These are phyloP conservation scores for Archips xylosteana DNA, from an alignment of 2,888 invertebrate genomes.

Conservation along the genomic window DNA sequence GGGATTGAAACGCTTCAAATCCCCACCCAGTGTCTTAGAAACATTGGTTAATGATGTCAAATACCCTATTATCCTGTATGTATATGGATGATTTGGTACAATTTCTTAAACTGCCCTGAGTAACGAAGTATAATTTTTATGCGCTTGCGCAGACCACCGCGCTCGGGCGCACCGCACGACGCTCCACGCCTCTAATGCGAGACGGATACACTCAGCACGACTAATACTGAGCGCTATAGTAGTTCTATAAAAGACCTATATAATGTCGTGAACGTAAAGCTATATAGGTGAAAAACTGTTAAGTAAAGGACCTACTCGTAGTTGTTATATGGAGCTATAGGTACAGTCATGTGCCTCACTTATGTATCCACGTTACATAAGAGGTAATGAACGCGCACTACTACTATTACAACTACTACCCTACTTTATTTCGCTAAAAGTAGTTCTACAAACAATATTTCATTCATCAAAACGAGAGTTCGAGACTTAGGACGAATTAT, in stretches of 20 bases:
- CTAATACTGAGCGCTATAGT: slow-evolving; percentile 31
- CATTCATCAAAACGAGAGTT: too few species aligned
- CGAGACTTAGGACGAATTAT: too few species aligned
- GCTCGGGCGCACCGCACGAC: slow-evolving; percentile 53
- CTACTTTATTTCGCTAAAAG: too few species aligned
- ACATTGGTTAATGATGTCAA: neutral
- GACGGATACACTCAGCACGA: slow-evolving; percentile 57
- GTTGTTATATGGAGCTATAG: too few species aligned
- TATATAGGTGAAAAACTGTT: neutral
- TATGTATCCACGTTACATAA: too few species aligned
- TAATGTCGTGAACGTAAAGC: neutral
- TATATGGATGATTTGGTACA: neutral
- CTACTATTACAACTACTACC: too few species aligned
- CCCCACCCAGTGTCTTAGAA: too few species aligned
- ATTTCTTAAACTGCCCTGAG: neutral
- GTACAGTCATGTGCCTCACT: too few species aligned
- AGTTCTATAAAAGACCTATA: slow-evolving; percentile 2
- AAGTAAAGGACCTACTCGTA: too few species aligned
- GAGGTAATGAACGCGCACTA: too few species aligned
- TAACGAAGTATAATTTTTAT: slow-evolving; percentile 8
- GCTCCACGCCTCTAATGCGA: slow-evolving; percentile 62
- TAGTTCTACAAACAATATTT: too few species aligned
- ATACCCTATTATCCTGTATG: neutral
- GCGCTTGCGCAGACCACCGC: slow-evolving; percentile 54
- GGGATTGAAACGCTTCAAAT: too few species aligned